Base-by-base conservation (phyloP, 2,888 invertebrate species). In the Dermolepida albohirtum region DNA sequence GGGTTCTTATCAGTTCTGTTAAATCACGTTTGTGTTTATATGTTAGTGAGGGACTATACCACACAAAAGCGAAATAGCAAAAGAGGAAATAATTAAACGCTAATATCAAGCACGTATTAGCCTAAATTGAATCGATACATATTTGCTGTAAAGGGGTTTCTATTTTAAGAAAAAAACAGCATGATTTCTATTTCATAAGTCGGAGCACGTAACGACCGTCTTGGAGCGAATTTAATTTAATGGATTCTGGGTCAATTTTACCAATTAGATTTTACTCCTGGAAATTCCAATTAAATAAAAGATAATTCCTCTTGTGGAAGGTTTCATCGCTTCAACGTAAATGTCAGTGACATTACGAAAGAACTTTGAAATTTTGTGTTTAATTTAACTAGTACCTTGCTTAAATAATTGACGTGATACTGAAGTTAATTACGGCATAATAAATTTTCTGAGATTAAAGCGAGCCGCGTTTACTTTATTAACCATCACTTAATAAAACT, bases 1-100 rank as follows among this genome's bases (percentile, higher is more conserved):
- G 64, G 64, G 64, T 51, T 64, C 64, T 64, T 64, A 64, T 64
- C 64, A 51, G 51, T 29, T 57, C 34, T 10, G 41, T n/a, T 12
- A 40, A 10, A 39, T 54, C 16, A n/a, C 5, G 29, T 12, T 39
- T 12, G 8, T 52, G 29, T 52, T 52, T 14, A 14, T 10, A 14
- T 14, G 44, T 14, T 47, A 47, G 10, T 14, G 16, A 47, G 22
- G 4, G 22, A 22, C 22, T 14, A 14, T 14, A 16, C 14, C 44
- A 44, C 44, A 44, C n/a, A 44, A 29, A 29, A 29, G 6, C 34
- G 6, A 34, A 34, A 34, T 1, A 2, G 34, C 1, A 34, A 34
- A 34, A 34, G 10, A 10, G 4, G 34, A 34, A 8, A 34, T 34
- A 34, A 34, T 34, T 34, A 34, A 34, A 34, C 6, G 34, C 34